Base-by-base conservation (phyloP, 2,888 invertebrate genomes). In the Elysia crispata region DNA sequence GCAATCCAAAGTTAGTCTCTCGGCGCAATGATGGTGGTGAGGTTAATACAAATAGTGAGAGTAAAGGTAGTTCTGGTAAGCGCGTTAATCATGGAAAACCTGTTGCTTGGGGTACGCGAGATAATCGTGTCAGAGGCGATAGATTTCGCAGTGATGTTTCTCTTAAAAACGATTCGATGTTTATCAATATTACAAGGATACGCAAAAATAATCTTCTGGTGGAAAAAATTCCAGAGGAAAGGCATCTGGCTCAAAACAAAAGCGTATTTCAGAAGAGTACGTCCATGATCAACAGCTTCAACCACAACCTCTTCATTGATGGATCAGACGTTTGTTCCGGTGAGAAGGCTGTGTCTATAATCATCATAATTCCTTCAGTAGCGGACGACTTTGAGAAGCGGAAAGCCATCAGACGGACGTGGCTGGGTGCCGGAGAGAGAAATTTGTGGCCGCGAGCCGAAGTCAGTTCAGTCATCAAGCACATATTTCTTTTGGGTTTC, bases 401-500 rank as follows among this genome's bases (percentile, higher is more conserved):
- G 23, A 50, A 78, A 13, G 64, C 64, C 0, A 78, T 78, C 11
- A 57, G 78, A 8, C 41, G 50, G 49, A 73, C 78, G 18, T 78
- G 78, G 78, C 23, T 78, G 1, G 18, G 28, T 13, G 72, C 78
- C 8, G 72, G 70, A 23, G 78, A 78, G 20, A 72, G 30, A 1
- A 50, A 73, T 18, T 18, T 31, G 0, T 78, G 78, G 78, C 78
- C 78, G 25, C 23, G 66, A 30, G 23, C 66, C 18, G 6, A n/a
- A 6, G 64, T 78, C 0, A 18, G 20, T n/a, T 28, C 50, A 1
- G 64, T 15, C 31, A 33, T 78, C 6, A 78, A 64, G 73, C 78
- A 78, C 33, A 31, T 78, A 23, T 78, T 78, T 54, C 13, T 78
- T 15, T 41, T 78, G 23, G 78, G 78, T 3, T n/a, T 28, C 13